Conservation (phyloP, 2,113 vertebrate species). For the Nannospalax galili region DNA sequence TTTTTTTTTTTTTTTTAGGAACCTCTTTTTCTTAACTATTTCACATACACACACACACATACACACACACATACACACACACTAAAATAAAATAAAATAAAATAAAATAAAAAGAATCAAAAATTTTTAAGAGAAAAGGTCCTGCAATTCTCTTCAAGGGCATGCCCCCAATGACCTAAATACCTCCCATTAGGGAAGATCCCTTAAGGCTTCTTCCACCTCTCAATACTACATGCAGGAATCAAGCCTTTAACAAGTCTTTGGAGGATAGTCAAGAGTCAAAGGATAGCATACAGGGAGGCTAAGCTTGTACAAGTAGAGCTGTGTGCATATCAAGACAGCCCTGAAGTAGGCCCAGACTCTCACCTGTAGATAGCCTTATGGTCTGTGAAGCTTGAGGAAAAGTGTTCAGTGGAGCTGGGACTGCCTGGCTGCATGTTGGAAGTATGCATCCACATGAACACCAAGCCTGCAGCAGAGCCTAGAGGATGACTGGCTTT, state of each 20-base stretch:
- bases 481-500: background rate
- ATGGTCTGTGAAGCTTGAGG: background rate
- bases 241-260: background rate
- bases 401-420: background rate
- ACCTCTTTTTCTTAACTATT: background rate
- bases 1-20: background rate
- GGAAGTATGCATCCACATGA: background rate
- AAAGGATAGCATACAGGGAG: background rate
- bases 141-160: background rate
- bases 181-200: background rate
- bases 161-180: background rate
- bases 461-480: background rate
- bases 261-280: no score
- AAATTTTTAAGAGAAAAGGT: background rate
- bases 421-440: background rate
- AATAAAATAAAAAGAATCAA: background rate
- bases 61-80: background rate
- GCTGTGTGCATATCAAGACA: background rate
- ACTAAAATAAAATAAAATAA: background rate
- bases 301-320: background rate
- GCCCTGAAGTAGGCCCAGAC: background rate
- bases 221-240: background rate
- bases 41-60: background rate
- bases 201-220: background rate
- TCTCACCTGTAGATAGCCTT: background rate